A percentile compares a stretch with the other conserved stretches of the same genome.
phyloP scores from a whole-genome alignment of 1,140 invertebrate genomes.

The Riptortus pedestris region DNA sequence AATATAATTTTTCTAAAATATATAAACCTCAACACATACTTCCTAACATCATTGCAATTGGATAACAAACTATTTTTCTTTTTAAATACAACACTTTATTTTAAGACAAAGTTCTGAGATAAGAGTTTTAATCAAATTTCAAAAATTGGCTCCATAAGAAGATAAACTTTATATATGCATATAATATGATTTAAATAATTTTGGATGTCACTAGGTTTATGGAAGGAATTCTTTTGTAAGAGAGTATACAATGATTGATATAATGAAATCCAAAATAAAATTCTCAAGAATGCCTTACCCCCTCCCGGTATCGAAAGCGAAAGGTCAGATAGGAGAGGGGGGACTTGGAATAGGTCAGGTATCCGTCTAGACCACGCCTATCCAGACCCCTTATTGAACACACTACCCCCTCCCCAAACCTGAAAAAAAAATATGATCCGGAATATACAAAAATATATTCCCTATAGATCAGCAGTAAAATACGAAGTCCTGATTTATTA shows the following conservation, averaged over 20 bases:
- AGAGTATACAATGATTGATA: neutral
- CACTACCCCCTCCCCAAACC: neutral
- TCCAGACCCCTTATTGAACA: neutral
- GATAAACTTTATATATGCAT: no score
- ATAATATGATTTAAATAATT: no score
- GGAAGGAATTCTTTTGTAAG: neutral
- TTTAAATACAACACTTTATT: no score
- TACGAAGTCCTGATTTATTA: neutral
- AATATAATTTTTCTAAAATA: no score
- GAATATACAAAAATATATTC: neutral
- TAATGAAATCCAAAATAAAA: neutral
- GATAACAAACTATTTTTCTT: no score
- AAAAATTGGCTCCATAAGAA: no score
- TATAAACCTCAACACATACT: no score
- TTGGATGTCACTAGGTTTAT: no score
- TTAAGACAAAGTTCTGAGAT: no score
- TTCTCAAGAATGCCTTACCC: no score
- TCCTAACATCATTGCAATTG: no score
- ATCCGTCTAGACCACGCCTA: slow-evolving; percentile 11
- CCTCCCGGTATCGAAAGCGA: neutral
- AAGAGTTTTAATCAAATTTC: no score
- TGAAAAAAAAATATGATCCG: neutral
- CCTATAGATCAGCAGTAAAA: neutral
- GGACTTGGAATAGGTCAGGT: neutral
- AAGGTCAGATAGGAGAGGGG: neutral